Evolutionary conservation across 2,888 invertebrate genomes (phyloP).

Genomic region (Acanthosoma haemorrhoidale): DNA sequence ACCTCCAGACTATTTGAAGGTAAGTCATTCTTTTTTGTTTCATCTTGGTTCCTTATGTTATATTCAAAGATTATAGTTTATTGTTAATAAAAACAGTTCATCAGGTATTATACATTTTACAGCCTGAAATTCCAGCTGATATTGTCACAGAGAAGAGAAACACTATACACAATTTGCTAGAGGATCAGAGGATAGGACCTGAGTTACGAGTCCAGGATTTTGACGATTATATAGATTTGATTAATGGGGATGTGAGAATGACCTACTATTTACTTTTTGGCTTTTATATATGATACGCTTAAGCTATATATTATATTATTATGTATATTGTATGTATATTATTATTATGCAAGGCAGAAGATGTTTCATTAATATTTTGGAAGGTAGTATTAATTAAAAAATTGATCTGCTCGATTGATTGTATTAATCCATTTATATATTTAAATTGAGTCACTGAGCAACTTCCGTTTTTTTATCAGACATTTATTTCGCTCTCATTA

Average conservation of each 20-base stretch:
- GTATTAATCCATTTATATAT: too few species aligned
- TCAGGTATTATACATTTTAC: constrained; percentile 38
- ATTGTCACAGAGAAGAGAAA: constrained; percentile 59
- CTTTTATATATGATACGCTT: too few species aligned
- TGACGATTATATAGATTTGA: constrained; percentile 69
- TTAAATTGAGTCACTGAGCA: too few species aligned
- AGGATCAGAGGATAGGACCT: constrained; percentile 67
- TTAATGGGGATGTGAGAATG: constrained; percentile 59
- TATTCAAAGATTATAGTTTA: neutral
- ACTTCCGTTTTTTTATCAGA: too few species aligned
- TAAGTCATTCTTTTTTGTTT: constrained; percentile 2
- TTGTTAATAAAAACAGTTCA: neutral
- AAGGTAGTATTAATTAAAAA: too few species aligned
- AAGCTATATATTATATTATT: too few species aligned
- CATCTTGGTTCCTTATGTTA: neutral
- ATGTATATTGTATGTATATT: too few species aligned
- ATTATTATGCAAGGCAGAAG: neutral
- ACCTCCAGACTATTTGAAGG: constrained; percentile 30
- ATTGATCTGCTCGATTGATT: neutral
- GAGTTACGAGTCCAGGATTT: constrained; percentile 67
- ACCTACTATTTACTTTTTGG: neutral
- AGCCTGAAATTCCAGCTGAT: constrained; percentile 72
- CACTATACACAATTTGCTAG: constrained; percentile 58
- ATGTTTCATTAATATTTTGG: too few species aligned
- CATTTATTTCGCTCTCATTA: too few species aligned